A percentile compares a stretch with the other conserved stretches of the same genome.
These are phyloP conservation scores for Hemicentrotus pulcherrimus DNA, from an alignment of 35 echinoderm and acorn worm genomes.

Conservation along the genomic window DNA sequence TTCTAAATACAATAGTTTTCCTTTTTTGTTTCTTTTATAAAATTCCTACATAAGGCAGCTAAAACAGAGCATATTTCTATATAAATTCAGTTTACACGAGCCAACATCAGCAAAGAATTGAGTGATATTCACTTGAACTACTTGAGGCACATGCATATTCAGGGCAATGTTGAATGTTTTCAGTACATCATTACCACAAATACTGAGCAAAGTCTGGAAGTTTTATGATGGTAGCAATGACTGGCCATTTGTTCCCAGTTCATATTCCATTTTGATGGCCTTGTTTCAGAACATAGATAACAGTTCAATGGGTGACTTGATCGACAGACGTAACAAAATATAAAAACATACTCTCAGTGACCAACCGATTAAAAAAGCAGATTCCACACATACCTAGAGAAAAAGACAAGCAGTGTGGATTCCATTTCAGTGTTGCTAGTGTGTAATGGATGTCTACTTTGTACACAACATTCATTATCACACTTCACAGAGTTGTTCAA, in stretches of 20 bases:
- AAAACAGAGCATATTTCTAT: neutral
- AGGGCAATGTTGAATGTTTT: neutral
- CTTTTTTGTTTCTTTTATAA: neutral
- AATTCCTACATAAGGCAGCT: neutral
- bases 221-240: neutral
- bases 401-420: neutral
- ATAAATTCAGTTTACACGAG: neutral
- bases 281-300: neutral
- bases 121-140: neutral
- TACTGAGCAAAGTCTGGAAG: neutral
- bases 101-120: neutral
- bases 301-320: neutral
- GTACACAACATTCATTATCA: neutral
- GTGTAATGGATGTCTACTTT: neutral
- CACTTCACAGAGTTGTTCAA: neutral
- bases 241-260: too few relatives aligned
- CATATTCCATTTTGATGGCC: too few relatives aligned
- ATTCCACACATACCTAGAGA: neutral
- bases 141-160: neutral
- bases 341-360: neutral
- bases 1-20: too few relatives aligned
- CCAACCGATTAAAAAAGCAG: slow-evolving; percentile 3
- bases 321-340: neutral
- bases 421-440: neutral
- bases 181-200: neutral